phyloP scores from a whole-genome alignment of 1,140 invertebrate species.

The Drosophila arizonae region DNA sequence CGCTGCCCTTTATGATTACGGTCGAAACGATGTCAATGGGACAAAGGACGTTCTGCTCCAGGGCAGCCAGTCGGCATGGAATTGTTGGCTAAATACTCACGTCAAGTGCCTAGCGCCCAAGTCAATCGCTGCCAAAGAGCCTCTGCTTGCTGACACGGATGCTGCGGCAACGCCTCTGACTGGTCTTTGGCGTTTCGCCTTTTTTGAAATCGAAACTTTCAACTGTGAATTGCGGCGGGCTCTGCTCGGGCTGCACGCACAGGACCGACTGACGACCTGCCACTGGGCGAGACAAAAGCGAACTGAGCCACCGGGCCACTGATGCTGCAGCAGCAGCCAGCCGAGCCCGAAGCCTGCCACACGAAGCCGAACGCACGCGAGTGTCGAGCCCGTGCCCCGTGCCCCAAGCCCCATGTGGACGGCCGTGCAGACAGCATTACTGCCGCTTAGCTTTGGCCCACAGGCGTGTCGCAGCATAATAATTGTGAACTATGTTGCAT shows the following conservation, averaged over 20 bases:
- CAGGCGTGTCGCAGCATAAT: slow-evolving; percentile 2
- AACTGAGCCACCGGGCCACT: slow-evolving; percentile 31
- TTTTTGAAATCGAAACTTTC: slow-evolving; percentile 36
- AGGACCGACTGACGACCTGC: slow-evolving; percentile 30
- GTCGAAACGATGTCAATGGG: slow-evolving; percentile 1
- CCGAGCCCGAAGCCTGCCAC: slow-evolving; percentile 23
- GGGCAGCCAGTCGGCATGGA: background rate
- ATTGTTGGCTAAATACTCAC: slow-evolving; percentile 17
- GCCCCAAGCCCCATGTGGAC: background rate
- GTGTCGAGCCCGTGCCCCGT: too few species aligned
- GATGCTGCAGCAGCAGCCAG: slow-evolving; percentile 29
- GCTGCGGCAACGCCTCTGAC: slow-evolving; percentile 7
- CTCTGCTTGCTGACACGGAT: background rate
- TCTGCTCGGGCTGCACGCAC: background rate
- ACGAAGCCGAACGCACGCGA: background rate
- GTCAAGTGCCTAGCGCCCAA: background rate
- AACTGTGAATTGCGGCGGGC: slow-evolving; percentile 18
- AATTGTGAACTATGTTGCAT: background rate
- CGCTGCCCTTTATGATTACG: slow-evolving; percentile 22
- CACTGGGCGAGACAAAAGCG: slow-evolving; percentile 42
- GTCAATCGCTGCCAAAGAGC: background rate
- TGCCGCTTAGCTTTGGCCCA: slow-evolving; percentile 1
- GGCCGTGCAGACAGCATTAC: background rate
- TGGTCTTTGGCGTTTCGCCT: slow-evolving; percentile 8
- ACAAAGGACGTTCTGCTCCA: background rate